Percentiles rank a stretch among this genome's conserved stretches.
phyloP scores from a whole-genome alignment of 2,113 vertebrate species.

The Nothobranchius kuhntae region DNA sequence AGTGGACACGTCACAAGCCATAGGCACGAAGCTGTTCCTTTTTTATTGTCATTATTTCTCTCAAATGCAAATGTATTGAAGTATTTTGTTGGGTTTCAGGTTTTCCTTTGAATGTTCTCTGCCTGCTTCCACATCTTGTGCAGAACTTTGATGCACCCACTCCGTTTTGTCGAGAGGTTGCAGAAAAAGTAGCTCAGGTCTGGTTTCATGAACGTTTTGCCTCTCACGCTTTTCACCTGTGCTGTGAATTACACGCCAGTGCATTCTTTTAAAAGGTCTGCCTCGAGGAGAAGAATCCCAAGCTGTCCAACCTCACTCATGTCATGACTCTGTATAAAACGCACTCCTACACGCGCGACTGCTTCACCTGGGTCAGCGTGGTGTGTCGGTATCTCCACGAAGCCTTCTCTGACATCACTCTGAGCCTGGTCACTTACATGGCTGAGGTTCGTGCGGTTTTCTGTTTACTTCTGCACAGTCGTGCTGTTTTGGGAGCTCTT shows the following conservation, averaged over 20 bases:
- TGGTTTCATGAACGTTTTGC: not conserved
- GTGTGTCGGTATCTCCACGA: slow-evolving; percentile 97
- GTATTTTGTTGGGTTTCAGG: slow-evolving; percentile 71
- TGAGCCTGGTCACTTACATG: slow-evolving; percentile 94
- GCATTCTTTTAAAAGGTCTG: slow-evolving; percentile 82
- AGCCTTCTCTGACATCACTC: slow-evolving; percentile 89
- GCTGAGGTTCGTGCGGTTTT: slow-evolving; percentile 84
- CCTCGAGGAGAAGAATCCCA: slow-evolving; percentile 93
- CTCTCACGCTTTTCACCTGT: not conserved
- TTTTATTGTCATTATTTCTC: too few species aligned
- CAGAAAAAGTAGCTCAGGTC: slow-evolving; percentile 95
- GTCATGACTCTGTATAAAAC: slow-evolving; percentile 99
- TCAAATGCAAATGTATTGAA: not conserved
- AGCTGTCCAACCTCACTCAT: slow-evolving; percentile 95
- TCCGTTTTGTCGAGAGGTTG: slow-evolving; percentile 93
- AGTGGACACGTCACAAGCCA: slow-evolving; percentile 94
- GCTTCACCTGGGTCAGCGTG: slow-evolving; percentile 93
- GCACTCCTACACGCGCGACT: slow-evolving; percentile 93
- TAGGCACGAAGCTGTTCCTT: slow-evolving; percentile 78
- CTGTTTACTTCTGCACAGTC: not conserved
- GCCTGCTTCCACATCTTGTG: slow-evolving; percentile 94
- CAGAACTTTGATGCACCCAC: slow-evolving; percentile 93
- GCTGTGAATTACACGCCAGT: not conserved
- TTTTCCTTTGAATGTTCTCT: slow-evolving; percentile 95
- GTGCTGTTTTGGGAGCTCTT: not conserved